Percentiles rank a stretch among this genome's conserved stretches.
Evolutionary conservation across 2,113 vertebrate species (phyloP).

Genomic region (Eublepharis macularius): DNA sequence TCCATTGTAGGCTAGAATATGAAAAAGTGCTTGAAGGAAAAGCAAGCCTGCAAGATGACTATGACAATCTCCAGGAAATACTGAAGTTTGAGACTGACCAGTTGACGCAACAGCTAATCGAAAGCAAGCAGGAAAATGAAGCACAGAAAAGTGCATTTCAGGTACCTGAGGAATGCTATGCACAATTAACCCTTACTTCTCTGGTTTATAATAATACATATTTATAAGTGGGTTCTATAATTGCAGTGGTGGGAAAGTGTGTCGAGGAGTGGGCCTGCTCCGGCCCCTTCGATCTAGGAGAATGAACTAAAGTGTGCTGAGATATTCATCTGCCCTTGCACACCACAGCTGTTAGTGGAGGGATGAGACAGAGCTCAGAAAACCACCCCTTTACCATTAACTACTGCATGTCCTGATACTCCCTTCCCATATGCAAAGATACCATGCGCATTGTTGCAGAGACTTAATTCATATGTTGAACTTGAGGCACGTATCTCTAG

Average conservation of each 20-base stretch:
- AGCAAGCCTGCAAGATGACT: conserved; percentile 87
- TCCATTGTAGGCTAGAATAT: conserved; percentile 83
- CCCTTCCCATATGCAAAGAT: background rate
- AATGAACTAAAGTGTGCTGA: background rate
- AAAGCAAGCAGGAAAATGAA: conserved; percentile 78
- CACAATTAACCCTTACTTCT: background rate
- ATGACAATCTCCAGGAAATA: conserved; percentile 91
- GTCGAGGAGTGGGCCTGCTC: background rate
- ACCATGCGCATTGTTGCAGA: background rate
- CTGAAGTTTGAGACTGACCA: conserved; percentile 90
- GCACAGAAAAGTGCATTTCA: conserved; percentile 77
- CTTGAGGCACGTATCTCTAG: background rate
- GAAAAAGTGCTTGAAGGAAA: conserved; percentile 90
- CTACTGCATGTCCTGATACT: background rate
- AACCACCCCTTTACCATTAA: background rate
- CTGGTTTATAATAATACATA: too few relatives aligned
- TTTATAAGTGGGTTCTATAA: background rate
- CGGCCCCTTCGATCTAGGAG: background rate
- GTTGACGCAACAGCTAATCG: conserved; percentile 80
- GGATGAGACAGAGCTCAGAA: background rate
- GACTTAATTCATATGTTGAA: background rate
- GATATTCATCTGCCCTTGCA: background rate
- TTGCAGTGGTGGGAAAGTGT: background rate
- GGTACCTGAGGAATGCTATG: conserved; percentile 66
- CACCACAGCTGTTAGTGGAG: background rate